A percentile compares a stretch with the other conserved stretches of the same genome.
These are phyloP conservation scores for Aphelinus certus DNA, from an alignment of 1,140 invertebrate species.

Conservation along the genomic window DNA sequence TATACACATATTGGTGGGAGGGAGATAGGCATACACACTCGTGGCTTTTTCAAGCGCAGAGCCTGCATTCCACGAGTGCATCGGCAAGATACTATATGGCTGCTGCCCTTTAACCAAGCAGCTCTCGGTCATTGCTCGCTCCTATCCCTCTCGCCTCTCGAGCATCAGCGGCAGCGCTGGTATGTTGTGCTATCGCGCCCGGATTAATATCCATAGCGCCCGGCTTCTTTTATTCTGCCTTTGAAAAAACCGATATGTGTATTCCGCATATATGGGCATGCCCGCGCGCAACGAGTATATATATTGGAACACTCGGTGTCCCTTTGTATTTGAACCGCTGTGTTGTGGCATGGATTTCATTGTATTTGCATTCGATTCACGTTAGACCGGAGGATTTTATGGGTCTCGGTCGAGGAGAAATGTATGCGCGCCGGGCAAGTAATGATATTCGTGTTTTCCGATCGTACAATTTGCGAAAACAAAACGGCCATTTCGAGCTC, in stretches of 20 bases:
- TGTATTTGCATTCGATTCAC: no score
- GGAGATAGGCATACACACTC: neutral
- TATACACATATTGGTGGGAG: no score
- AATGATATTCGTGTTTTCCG: no score
- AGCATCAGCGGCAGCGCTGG: no score
- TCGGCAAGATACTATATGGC: neutral
- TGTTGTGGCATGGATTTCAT: neutral
- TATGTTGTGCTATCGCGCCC: neutral
- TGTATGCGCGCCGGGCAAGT: no score
- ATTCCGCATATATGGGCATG: neutral
- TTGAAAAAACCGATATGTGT: neutral
- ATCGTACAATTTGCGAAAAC: no score
- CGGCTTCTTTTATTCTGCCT: neutral
- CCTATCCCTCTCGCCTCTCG: neutral
- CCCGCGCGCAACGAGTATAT: neutral
- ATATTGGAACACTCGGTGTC: neutral
- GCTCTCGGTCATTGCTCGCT: slow-evolving; percentile 21
- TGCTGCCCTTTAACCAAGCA: slow-evolving; percentile 22
- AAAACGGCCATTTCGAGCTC: no score
- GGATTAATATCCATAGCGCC: neutral
- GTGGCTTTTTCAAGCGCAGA: slow-evolving; percentile 22
- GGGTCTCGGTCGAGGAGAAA: no score
- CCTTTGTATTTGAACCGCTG: neutral
- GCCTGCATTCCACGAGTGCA: slow-evolving; percentile 22
- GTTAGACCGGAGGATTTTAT: no score